Base-by-base conservation (phyloP, 2,797 vertebrate species). In the Onychomys arenicola region DNA sequence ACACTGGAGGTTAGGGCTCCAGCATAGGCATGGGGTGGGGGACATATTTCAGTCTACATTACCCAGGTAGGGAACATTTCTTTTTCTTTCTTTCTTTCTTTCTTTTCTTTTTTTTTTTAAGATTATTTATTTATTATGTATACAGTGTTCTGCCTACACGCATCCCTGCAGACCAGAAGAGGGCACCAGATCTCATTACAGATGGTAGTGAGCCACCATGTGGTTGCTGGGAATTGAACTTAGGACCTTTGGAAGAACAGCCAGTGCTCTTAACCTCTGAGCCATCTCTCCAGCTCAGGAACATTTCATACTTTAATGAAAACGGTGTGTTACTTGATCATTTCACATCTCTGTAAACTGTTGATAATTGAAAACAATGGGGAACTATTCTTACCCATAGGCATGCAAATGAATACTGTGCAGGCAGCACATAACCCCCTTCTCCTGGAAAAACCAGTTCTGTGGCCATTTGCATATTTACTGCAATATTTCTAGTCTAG, bases 241-340 rank as follows among this genome's bases (percentile, higher is more conserved):
- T n/a, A n/a, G n/a, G n/a, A n/a, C n/a, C n/a, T n/a, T n/a, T n/a
- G n/a, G n/a, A n/a, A n/a, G n/a, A n/a, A n/a, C n/a, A n/a, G n/a
- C n/a, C n/a, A n/a, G n/a, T n/a, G n/a, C n/a, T n/a, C n/a, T n/a
- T n/a, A n/a, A n/a, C n/a, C n/a, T n/a, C n/a, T n/a, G n/a, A n/a
- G n/a, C n/a, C n/a, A n/a, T n/a, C n/a, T n/a, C n/a, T n/a, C n/a
- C n/a, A n/a, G n/a, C n/a, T n/a, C n/a, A n/a, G 5, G 34, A 32
- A 82, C 81, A 23, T 85, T 90, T 29, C 85, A 73, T 23, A 92
- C 43, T 75, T 90, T 40, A 88, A 27, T 69, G 67, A 85, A 95
- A 91, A 95, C 17, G 16, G 67, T 49, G 0, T 78, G 57, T 59
- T 57, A 82, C n/a, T 78, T n/a, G n/a, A 55, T 83, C 73, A 40